Evolutionary conservation across 2,888 invertebrate species (phyloP).

Genomic region (Phengaris alcon): DNA sequence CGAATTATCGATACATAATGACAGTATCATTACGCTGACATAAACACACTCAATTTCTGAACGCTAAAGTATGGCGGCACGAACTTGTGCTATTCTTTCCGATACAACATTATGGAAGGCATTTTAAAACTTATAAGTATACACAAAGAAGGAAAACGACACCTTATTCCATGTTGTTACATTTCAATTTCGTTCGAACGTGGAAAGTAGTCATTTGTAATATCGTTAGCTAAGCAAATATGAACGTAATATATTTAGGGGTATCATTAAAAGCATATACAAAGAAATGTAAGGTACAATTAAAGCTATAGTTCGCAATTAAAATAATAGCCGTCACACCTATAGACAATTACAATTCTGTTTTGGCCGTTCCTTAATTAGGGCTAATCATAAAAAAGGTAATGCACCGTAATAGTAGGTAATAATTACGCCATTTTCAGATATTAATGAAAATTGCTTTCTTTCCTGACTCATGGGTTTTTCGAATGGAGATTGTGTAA

Average conservation of each 20-base stretch:
- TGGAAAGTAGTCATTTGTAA: slow-evolving; percentile 37
- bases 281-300: slow-evolving; percentile 66
- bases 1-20: slow-evolving; percentile 38
- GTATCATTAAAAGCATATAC: slow-evolving; percentile 52
- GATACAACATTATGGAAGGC: slow-evolving; percentile 36
- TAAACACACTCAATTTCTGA: slow-evolving; percentile 39
- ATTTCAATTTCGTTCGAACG: slow-evolving; percentile 20
- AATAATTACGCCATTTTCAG: slow-evolving; percentile 29
- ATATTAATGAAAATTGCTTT: slow-evolving; percentile 19
- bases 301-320: slow-evolving; percentile 69
- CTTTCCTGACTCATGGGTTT: slow-evolving; percentile 26
- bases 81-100: slow-evolving; percentile 39
- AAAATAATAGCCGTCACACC: slow-evolving; percentile 78
- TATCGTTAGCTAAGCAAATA: slow-evolving; percentile 39
- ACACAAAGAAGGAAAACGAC: slow-evolving; percentile 26
- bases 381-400: slow-evolving; percentile 59
- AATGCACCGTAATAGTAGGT: slow-evolving; percentile 52
- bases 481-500: slow-evolving; percentile 13
- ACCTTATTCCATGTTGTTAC: neutral
- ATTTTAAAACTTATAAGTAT: slow-evolving; percentile 23
- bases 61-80: slow-evolving; percentile 35
- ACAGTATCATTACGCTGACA: slow-evolving; percentile 39
- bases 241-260: slow-evolving; percentile 47
- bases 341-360: slow-evolving; percentile 77
- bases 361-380: slow-evolving; percentile 57